A percentile compares a stretch with the other conserved stretches of the same genome.
Conservation (phyloP, 92 coral and sea anemone species). For the Chrysogorgia sp. region DNA sequence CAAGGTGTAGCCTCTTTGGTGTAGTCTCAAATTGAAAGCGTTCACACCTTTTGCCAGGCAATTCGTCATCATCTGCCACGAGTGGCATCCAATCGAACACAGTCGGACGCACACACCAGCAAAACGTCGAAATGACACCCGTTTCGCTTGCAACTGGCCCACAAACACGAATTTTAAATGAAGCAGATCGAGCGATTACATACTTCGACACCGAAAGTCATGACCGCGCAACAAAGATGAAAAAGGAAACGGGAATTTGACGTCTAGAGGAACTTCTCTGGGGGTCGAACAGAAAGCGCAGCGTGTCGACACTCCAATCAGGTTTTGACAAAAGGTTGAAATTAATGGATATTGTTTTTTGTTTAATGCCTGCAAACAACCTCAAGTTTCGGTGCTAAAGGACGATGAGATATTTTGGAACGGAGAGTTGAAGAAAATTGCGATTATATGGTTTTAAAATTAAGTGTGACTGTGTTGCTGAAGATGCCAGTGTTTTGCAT, state of each 20-base stretch:
- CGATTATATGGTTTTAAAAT: too few relatives aligned
- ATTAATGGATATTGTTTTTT: neutral
- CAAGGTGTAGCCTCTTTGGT: too few relatives aligned
- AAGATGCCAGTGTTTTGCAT: neutral
- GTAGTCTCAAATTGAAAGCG: slow-evolving; percentile 4
- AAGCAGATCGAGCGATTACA: neutral
- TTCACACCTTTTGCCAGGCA: slow-evolving; percentile 14
- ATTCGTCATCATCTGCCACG: slow-evolving; percentile 27
- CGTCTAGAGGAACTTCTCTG: neutral
- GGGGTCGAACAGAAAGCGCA: neutral
- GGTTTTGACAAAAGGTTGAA: neutral
- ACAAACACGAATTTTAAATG: slow-evolving; percentile 22
- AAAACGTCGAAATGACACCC: slow-evolving; percentile 17
- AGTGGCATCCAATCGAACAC: slow-evolving; percentile 16
- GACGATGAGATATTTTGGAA: too few relatives aligned
- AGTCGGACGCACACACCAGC: slow-evolving; percentile 13
- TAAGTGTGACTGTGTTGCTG: neutral
- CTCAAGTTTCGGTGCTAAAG: too few relatives aligned
- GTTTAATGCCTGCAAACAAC: neutral
- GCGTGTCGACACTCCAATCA: slow-evolving; percentile 3
- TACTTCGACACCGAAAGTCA: neutral
- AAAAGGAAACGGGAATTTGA: neutral
- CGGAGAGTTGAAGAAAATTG: too few relatives aligned
- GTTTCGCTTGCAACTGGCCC: neutral
- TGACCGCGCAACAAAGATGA: neutral